Conservation (phyloP, 2,888 invertebrate species). For the Ophion ventricosus region DNA sequence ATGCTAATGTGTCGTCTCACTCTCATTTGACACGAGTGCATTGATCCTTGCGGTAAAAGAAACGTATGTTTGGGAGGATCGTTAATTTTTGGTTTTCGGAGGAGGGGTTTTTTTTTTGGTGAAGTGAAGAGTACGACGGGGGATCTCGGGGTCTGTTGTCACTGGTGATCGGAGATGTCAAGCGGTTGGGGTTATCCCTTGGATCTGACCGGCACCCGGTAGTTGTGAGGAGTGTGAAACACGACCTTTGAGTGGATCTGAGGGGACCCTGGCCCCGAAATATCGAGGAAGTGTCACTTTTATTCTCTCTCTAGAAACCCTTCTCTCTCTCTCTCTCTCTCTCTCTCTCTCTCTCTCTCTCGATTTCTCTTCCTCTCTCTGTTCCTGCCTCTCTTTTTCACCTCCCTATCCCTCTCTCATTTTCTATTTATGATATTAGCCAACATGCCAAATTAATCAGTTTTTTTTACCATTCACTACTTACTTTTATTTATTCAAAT, state of each 20-base stretch:
- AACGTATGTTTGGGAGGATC: too few species aligned
- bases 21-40: background rate
- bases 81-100: too few species aligned
- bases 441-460: too few species aligned
- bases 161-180: constrained; percentile 11
- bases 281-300: constrained; percentile 4
- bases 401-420: too few species aligned
- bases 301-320: too few species aligned
- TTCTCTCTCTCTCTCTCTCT: background rate
- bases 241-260: constrained; percentile 7
- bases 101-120: background rate
- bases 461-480: too few species aligned
- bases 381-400: too few species aligned
- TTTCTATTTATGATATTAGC: too few species aligned
- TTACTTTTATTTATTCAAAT: too few species aligned
- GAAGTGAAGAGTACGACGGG: background rate
- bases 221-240: constrained; percentile 5
- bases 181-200: constrained; percentile 50
- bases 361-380: constrained; percentile 1
- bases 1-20: background rate
- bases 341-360: constrained; percentile 10
- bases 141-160: too few species aligned
- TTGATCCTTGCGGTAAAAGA: background rate
- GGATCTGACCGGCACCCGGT: constrained; percentile 44
- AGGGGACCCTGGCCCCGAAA: background rate